Conservation (phyloP, 1,140 invertebrate genomes). For the Drosophila melanica region DNA sequence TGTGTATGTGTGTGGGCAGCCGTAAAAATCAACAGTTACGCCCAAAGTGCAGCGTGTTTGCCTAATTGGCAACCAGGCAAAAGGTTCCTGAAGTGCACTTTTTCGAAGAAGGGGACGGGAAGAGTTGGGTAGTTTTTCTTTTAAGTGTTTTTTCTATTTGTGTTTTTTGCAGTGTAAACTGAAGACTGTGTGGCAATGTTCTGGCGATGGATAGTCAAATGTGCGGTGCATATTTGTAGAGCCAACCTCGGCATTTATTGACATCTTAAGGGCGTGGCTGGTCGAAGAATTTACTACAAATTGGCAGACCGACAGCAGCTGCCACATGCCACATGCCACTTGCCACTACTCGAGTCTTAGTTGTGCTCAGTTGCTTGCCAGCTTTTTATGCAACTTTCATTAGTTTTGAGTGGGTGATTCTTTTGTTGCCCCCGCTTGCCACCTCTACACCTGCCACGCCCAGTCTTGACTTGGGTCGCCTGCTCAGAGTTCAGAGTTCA, state of each 20-base stretch:
- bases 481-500: conserved; percentile 57
- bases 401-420: conserved; percentile 59
- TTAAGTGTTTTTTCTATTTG: neutral
- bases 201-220: conserved; percentile 61
- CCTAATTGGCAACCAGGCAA: conserved; percentile 51
- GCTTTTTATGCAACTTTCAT: conserved; percentile 58
- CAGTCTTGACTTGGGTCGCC: neutral
- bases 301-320: conserved; percentile 53
- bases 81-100: conserved; percentile 39
- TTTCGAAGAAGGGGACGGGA: neutral
- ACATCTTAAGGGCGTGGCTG: conserved; percentile 70
- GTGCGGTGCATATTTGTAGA: conserved; percentile 38
- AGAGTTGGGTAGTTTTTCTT: neutral
- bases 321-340: conserved; percentile 41
- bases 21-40: conserved; percentile 58
- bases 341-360: conserved; percentile 38
- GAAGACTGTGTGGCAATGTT: conserved; percentile 36
- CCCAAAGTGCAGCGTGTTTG: conserved; percentile 65
- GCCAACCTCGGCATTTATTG: conserved; percentile 67
- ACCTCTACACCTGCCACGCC: neutral
- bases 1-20: conserved; percentile 23
- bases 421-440: conserved; percentile 27
- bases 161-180: conserved; percentile 29
- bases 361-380: conserved; percentile 32
- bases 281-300: conserved; percentile 78